A percentile compares a stretch with the other conserved stretches of the same genome.
Evolutionary conservation across 2,797 vertebrate genomes (phyloP).

Genomic region (Hipposideros larvatus): DNA sequence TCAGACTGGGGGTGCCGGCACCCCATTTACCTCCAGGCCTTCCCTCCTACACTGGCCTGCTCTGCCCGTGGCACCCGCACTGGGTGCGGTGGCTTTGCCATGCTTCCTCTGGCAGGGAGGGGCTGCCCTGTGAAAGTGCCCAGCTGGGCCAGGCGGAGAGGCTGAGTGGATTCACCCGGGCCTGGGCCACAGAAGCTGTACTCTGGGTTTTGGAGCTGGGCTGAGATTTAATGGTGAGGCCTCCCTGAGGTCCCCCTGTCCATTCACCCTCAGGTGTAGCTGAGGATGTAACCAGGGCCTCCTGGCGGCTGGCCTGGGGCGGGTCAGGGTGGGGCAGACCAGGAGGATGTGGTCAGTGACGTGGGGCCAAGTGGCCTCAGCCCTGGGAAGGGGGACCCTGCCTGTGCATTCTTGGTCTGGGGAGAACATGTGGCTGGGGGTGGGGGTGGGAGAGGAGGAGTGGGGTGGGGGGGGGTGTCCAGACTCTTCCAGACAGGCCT

Average conservation of each 20-base stretch:
- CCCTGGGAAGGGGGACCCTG: neutral
- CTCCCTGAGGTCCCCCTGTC: neutral
- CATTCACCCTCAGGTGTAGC: neutral
- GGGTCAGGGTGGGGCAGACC: neutral
- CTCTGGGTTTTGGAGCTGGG: neutral
- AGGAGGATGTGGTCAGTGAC: slow-evolving; percentile 1
- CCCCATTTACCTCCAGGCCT: neutral
- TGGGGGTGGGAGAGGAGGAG: too few relatives aligned
- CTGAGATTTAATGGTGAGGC: neutral
- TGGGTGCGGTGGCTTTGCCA: neutral
- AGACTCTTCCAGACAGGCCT: neutral
- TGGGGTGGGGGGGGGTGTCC: neutral
- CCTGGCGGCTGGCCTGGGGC: neutral
- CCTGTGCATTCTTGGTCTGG: neutral
- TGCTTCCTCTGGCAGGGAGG: neutral
- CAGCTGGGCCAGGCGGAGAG: neutral
- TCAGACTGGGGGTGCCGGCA: neutral
- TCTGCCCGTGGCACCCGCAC: neutral
- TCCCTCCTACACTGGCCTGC: neutral
- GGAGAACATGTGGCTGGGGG: neutral
- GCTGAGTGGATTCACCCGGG: neutral
- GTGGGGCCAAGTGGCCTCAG: neutral
- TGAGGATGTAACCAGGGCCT: neutral
- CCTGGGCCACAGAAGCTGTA: neutral
- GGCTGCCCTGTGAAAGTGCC: neutral